Base-by-base conservation (phyloP, 1,140 invertebrate genomes). In the Colletes gigas region DNA sequence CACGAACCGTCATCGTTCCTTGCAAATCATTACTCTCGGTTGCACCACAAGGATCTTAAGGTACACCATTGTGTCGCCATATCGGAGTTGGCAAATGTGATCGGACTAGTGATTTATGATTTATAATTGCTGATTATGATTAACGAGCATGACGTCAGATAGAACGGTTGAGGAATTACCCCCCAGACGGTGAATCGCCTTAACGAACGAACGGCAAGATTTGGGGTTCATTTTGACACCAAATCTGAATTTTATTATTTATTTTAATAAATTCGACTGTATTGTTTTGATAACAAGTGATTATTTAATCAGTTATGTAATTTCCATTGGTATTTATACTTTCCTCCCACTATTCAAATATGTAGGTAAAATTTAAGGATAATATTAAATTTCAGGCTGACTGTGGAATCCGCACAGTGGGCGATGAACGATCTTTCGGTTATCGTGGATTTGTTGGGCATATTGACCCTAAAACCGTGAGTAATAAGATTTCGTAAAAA, bases 401-500 rank as follows among this genome's bases (percentile, higher is more conserved):
- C 97, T n/a, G 93, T 98, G 72, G 97, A 98, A 89, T 96, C 96
- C 52, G 97, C n/a, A n/a, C 97, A 4, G 95, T 98, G n/a, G 44
- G 95, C 95, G 50, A 95, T 98, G 93, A 97, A 97, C 85, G 97
- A 98, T 91, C 93, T 95, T 59, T 95, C 97, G 41, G 95, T 98
- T 12, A 95, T 98, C 84, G 95, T 98, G 55, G 98, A 98, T 94
- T 94, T 98, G 65, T 93, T 98, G 63, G 96, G 96, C 89, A 95
- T 98, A 44, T 95, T 98, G 84, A 96, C 96, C 78, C 94, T 96
- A 65, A 96, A 96, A 94, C 96, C 97, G 97, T 98, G 95, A 96
- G 97, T 96, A 82, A 66, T 70, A 67, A 7, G 12, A 21, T 78
- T 75, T 73, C 60, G 62, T 10, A n/a, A 4, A 63, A 65, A 65